A percentile compares a stretch with the other conserved stretches of the same genome.
Conservation (phyloP, 2,113 vertebrate genomes). For the Pogonocichla stellata region DNA sequence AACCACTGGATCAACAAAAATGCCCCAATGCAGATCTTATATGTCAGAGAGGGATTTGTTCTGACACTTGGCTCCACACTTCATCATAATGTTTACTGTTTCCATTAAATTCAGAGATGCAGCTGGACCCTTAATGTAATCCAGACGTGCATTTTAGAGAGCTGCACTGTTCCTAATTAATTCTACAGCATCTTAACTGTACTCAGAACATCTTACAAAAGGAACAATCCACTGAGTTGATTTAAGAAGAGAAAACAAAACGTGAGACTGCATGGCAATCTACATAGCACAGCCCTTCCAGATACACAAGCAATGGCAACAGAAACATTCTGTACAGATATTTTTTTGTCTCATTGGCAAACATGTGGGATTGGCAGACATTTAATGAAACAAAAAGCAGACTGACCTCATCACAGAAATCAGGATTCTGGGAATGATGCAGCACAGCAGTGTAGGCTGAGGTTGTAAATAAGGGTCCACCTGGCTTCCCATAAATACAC, state of each 20-base stretch:
- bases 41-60: background rate
- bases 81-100: background rate
- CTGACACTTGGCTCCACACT: background rate
- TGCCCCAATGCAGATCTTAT: background rate
- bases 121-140: background rate
- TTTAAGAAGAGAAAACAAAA: background rate
- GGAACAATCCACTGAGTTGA: background rate
- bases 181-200: conserved; percentile 24
- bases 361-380: background rate
- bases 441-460: conserved; percentile 88
- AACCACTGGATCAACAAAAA: background rate
- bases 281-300: background rate
- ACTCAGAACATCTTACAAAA: background rate
- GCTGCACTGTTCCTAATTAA: conserved; percentile 4
- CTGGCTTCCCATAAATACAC: conserved; percentile 97
- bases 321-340: background rate
- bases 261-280: background rate
- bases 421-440: conserved; percentile 95
- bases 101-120: background rate
- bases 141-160: background rate
- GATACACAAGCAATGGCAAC: background rate
- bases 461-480: conserved; percentile 87
- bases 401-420: conserved; percentile 96
- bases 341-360: background rate
- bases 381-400: background rate